Evolutionary conservation across 1,140 invertebrate species (phyloP).

Genomic region (Laodelphax striatellus): DNA sequence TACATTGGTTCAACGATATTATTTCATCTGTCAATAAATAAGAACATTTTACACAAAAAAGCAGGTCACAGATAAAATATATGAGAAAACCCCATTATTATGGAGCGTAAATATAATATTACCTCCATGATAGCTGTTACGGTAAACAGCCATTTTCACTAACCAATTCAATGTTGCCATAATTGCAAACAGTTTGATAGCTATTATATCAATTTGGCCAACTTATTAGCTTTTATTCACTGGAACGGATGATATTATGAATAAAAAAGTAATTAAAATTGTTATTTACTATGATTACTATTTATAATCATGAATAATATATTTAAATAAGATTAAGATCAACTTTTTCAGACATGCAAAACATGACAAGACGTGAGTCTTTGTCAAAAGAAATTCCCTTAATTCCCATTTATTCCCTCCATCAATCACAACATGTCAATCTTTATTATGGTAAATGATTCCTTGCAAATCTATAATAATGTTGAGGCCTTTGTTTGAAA

Average conservation of each 20-base stretch:
- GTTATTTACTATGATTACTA: not conserved
- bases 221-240: not conserved
- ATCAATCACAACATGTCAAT: too few species aligned
- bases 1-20: not conserved
- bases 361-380: not conserved
- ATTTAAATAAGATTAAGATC: too few species aligned
- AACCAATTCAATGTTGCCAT: conserved; percentile 23
- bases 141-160: conserved; percentile 22
- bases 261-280: not conserved
- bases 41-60: not conserved
- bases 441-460: not conserved
- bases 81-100: not conserved
- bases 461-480: conserved; percentile 2
- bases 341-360: not conserved
- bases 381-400: not conserved
- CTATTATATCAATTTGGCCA: conserved; percentile 13
- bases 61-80: not conserved
- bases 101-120: not conserved
- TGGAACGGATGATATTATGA: not conserved
- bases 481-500: too few species aligned
- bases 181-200: conserved; percentile 11
- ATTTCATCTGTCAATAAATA: conserved; percentile 1
- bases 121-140: conserved; percentile 2
- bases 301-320: too few species aligned
- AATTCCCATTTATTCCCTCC: too few species aligned